phyloP scores from a whole-genome alignment of 2,888 invertebrate species.

The Halictus ligatus region DNA sequence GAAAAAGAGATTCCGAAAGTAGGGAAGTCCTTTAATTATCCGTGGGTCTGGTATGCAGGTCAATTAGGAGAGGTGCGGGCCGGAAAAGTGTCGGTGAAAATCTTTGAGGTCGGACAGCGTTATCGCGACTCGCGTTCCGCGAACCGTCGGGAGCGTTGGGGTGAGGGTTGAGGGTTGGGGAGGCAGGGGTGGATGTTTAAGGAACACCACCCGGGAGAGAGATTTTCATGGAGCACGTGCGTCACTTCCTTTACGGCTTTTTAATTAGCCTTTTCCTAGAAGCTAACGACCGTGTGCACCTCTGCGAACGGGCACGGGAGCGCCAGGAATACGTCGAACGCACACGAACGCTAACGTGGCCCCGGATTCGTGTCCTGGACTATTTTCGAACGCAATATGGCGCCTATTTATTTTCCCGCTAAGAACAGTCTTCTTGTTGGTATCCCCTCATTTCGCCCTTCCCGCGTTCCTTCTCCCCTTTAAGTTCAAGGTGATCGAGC shows the following conservation, averaged over 20 bases:
- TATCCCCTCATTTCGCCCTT: constrained; percentile 31
- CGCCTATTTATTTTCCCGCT: constrained; percentile 70
- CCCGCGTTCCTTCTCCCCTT: constrained; percentile 10
- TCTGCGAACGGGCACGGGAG: constrained; percentile 1
- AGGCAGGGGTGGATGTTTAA: constrained; percentile 20
- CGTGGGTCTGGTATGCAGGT: constrained; percentile 2
- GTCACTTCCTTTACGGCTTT: constrained; percentile 73
- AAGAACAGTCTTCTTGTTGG: constrained; percentile 63
- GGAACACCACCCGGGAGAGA: neutral
- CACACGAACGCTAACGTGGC: neutral
- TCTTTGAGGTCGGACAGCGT: neutral
- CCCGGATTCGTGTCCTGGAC: constrained; percentile 36
- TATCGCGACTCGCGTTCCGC: constrained; percentile 2
- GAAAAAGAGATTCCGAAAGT: constrained; percentile 13
- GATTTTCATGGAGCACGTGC: constrained; percentile 64
- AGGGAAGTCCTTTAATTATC: constrained; percentile 14
- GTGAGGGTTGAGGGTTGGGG: neutral
- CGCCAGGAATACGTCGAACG: constrained; percentile 18
- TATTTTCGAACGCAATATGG: constrained; percentile 64
- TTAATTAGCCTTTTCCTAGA: constrained; percentile 73
- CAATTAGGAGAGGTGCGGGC: neutral
- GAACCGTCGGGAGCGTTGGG: constrained; percentile 14
- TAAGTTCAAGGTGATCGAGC: constrained; percentile 71
- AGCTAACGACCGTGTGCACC: constrained; percentile 64
- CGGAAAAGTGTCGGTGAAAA: constrained; percentile 2